Evolutionary conservation across 2,888 invertebrate species (phyloP), one percentile per base, ranked within the genome.

Genomic region (Agonopterix arenella): DNA sequence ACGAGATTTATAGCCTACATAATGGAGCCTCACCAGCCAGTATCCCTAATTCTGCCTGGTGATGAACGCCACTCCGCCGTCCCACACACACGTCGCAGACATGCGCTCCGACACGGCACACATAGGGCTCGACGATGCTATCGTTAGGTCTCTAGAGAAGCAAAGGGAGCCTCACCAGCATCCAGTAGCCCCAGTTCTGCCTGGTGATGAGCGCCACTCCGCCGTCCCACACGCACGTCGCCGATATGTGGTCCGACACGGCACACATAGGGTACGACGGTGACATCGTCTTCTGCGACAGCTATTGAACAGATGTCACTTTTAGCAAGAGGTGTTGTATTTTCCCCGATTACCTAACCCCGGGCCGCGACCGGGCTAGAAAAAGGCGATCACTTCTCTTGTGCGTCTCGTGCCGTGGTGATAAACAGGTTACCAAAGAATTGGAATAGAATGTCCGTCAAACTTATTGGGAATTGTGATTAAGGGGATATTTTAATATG

Each of bases 181-280:
- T 73, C 83, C 83, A 84, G 50, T 65, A 72, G 0, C 81, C 84
- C 72, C 72, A 80, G 0, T 66, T 49, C 48, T 73, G 76, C 4
- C 69, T 54, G 10, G 76, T 63, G 50, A 84, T 57, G 42, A 84
- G 80, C 0, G 65, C 76, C 0, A 57, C 61, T 0, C 84, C 84
- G 0, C 60, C 65, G 47, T 84, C 84, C 83, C 84, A 84, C 4
- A 84, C 69, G 56, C 84, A 84, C 0, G 75, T 54, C 0, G 52
- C 49, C 8, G 41, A 50, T 18, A 54, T 45, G 0, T 28, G 44
- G 4, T 58, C 54, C 0, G 64, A 58, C 9, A 54, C 54, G 0
- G 74, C 82, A 47, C 83, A 84, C 2, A 79, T 11, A 0, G 71
- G 58, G 28, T 57, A 59, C 3, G 60, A 44, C 0, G 83, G 83